Evolutionary conservation across 2,797 vertebrate species (phyloP).

Genomic region (Gila robusta): DNA sequence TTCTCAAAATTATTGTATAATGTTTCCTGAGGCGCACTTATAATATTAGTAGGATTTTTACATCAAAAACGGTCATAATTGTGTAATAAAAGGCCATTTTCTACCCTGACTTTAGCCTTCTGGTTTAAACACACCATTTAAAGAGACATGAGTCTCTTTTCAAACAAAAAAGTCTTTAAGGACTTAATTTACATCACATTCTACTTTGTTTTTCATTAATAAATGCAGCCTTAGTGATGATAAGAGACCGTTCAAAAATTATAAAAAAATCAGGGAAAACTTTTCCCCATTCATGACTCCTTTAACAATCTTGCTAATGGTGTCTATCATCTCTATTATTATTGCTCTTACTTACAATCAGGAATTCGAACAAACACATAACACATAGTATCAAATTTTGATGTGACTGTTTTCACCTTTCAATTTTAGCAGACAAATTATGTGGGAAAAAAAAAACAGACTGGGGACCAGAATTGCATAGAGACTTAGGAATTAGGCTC

Average conservation of each 20-base stretch:
- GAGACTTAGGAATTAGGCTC: slow-evolving; percentile 5
- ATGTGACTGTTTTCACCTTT: not conserved
- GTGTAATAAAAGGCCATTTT: not conserved
- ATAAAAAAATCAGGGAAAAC: not conserved
- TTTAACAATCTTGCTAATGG: not conserved
- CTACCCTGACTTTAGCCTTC: not conserved
- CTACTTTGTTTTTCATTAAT: not conserved
- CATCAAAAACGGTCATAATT: not conserved
- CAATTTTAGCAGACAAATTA: not conserved
- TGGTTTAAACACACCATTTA: no score
- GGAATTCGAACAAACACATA: not conserved
- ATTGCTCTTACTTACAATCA: not conserved
- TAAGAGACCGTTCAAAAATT: not conserved
- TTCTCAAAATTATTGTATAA: not conserved
- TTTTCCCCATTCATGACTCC: not conserved
- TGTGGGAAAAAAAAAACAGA: not conserved
- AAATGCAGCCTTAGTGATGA: not conserved
- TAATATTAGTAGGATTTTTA: not conserved
- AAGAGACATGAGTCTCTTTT: no score
- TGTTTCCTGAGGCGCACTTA: no score
- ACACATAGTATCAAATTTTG: not conserved
- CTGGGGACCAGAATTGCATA: not conserved
- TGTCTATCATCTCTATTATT: not conserved
- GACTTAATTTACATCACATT: not conserved
- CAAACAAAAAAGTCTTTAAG: no score